Percentiles rank a stretch among this genome's conserved stretches.
Conservation (phyloP, 1,140 invertebrate species). For the Whitmania pigra region DNA sequence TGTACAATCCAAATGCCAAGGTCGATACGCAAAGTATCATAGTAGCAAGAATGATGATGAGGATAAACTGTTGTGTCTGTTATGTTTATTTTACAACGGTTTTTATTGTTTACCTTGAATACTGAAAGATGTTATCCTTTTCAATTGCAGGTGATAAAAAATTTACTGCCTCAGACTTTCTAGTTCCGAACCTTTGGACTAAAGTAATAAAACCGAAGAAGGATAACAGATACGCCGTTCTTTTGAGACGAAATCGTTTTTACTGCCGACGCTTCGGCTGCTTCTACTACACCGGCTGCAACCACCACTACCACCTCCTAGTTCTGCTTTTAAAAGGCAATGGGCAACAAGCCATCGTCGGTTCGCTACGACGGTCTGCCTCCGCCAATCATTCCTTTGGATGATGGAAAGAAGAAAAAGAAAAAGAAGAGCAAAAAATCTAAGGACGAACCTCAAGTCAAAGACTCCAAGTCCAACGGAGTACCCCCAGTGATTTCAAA, state of each 20-base stretch:
- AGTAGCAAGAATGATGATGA: not conserved
- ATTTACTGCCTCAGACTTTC: not conserved
- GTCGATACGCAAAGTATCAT: no score
- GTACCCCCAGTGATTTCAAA: not conserved
- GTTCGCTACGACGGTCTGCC: not conserved
- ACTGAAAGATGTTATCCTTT: not conserved
- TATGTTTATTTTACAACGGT: not conserved
- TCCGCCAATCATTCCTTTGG: not conserved
- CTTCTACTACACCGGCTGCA: no score
- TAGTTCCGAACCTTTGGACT: not conserved
- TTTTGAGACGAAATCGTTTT: no score
- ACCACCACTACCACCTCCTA: no score
- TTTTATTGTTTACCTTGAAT: not conserved
- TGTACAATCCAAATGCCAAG: no score
- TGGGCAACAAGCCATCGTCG: no score
- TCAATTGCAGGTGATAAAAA: not conserved
- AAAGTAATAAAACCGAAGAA: not conserved
- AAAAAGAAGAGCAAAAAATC: constrained; percentile 8
- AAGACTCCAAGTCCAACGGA: not conserved
- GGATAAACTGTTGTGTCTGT: not conserved
- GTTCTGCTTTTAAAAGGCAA: no score
- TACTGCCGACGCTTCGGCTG: no score
- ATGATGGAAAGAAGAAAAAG: not conserved
- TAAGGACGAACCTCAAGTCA: not conserved
- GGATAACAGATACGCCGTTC: no score